Evolutionary conservation across 2,797 vertebrate species (phyloP).

Genomic region (Orientallactaga sibirica): DNA sequence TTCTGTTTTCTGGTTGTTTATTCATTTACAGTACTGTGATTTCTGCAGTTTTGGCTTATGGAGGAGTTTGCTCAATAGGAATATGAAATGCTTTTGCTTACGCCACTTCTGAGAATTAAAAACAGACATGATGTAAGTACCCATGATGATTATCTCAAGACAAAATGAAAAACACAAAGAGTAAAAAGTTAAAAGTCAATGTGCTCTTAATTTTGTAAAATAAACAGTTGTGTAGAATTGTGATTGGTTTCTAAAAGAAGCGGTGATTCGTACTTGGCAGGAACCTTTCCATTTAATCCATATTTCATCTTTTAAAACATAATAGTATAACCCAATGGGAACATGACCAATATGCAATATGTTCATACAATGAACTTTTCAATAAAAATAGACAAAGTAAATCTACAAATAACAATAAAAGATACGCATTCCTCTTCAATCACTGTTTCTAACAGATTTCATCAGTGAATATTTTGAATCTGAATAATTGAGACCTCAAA

Average conservation of each 20-base stretch:
- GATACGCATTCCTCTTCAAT: background rate
- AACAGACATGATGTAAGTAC: slow-evolving; percentile 73
- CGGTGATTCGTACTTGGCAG: slow-evolving; percentile 9
- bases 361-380: no score
- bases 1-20: slow-evolving; percentile 67
- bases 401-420: background rate
- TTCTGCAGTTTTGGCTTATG: slow-evolving; percentile 70
- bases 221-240: background rate
- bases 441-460: slow-evolving; percentile 41
- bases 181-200: slow-evolving; percentile 63
- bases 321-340: no score
- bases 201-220: slow-evolving; percentile 48
- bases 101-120: slow-evolving; percentile 78
- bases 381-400: no score
- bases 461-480: background rate
- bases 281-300: slow-evolving; percentile 34
- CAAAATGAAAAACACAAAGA: slow-evolving; percentile 63
- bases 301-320: slow-evolving; percentile 31
- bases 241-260: slow-evolving; percentile 37
- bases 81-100: slow-evolving; percentile 69
- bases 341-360: no score
- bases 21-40: slow-evolving; percentile 76
- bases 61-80: slow-evolving; percentile 69
- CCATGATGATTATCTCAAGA: slow-evolving; percentile 39
- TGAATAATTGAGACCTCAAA: slow-evolving; percentile 28